These are phyloP conservation scores for Cyclopterus lumpus DNA, from an alignment of 2,797 vertebrate genomes.

Conservation along the genomic window DNA sequence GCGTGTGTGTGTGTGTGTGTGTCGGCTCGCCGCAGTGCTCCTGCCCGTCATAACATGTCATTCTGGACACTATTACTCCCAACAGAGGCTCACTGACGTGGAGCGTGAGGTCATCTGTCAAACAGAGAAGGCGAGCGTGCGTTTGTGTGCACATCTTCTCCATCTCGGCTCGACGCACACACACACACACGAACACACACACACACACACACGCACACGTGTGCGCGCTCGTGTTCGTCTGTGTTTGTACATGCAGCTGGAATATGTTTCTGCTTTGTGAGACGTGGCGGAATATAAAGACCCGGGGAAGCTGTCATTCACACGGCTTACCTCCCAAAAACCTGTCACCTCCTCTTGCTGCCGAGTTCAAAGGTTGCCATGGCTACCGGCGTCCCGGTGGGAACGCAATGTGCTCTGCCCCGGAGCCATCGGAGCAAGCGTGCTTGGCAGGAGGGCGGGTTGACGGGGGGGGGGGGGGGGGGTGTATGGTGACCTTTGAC, in stretches of 20 bases:
- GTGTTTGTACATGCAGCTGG: slow-evolving; percentile 10
- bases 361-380: slow-evolving; percentile 76
- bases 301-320: slow-evolving; percentile 62
- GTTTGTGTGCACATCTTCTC: slow-evolving; percentile 16
- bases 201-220: too few species aligned
- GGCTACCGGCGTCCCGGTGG: slow-evolving; percentile 65
- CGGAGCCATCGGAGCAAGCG: slow-evolving; percentile 44
- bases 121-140: slow-evolving; percentile 40
- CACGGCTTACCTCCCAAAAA: slow-evolving; percentile 60
- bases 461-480: slow-evolving; percentile 22
- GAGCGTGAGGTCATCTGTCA: slow-evolving; percentile 75
- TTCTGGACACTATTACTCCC: slow-evolving; percentile 69
- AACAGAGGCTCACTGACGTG: slow-evolving; percentile 68
- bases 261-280: neutral
- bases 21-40: slow-evolving; percentile 22
- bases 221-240: neutral
- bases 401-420: slow-evolving; percentile 61
- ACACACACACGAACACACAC: too few species aligned
- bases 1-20: slow-evolving; percentile 30
- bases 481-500: slow-evolving; percentile 70
- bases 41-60: slow-evolving; percentile 71
- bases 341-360: slow-evolving; percentile 60
- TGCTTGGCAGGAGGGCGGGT: slow-evolving; percentile 28
- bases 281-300: neutral
- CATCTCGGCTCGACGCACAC: neutral